Base-by-base conservation (phyloP, 2,113 vertebrate genomes). In the Natator depressus region DNA sequence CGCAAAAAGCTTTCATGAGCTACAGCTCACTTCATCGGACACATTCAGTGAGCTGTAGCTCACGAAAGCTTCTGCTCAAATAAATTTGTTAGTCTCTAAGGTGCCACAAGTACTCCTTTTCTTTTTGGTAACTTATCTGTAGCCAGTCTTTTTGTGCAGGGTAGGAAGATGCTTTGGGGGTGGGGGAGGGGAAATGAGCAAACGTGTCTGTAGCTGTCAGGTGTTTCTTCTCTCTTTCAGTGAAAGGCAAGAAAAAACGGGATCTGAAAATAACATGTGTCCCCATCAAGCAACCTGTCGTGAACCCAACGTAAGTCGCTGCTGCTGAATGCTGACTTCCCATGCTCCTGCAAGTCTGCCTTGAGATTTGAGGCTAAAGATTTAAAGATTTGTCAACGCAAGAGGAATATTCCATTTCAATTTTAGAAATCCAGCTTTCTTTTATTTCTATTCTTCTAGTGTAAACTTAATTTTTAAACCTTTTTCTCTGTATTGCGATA, bases 241-340 rank as follows among this genome's bases (percentile, higher is more conserved):
- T 94, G 89, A 98, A 98, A 95, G 51, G 97, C 94, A 98, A 95
- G 96, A 98, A 96, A 96, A 98, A 97, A 84, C 96, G 97, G 65
- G 98, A 98, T 11, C 96, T 99, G 89, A 97, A 97, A 84, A 99
- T 99, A 95, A 93, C 98, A 65, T 97, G 98, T 62, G 55, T 95
- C 91, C 97, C 96, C 85, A 96, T 98, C 97, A 99, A 98, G 85
- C 98, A 98, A 1, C 96, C 98, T 0, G 89, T 84, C 4, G 97
- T 98, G 91, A 98, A 97, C 90, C 98, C 98, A 42, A 98, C 98
- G 98, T 99, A 88, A 98, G 98, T 98, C 16, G 65, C 10, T 82
- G 91, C 57, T 94, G 69, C 75, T 25, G 49, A 20, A 29, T 80
- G 46, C 17, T 84, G 5, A 2, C 29, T 91, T 50, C 54, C 22